Conservation (phyloP, 2,888 invertebrate species). For the Parelbella ahira region DNA sequence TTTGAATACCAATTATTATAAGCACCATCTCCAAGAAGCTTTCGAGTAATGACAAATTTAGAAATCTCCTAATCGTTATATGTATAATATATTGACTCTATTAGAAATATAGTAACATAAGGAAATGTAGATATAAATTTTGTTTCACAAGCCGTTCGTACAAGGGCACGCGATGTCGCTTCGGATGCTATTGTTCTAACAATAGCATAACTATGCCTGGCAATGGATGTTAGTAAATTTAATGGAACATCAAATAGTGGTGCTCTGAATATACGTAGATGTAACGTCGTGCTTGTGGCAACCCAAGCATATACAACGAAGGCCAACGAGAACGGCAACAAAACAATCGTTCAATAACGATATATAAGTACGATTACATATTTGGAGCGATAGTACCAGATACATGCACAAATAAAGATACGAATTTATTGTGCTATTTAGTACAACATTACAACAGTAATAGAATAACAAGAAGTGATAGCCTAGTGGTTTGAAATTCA, state of each 20-base stretch:
- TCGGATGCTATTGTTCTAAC: slow-evolving; percentile 53
- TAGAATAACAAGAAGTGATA: too few species aligned
- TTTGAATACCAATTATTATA: slow-evolving; percentile 24
- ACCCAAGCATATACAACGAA: slow-evolving; percentile 38
- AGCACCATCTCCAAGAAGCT: too few species aligned
- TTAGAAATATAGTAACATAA: too few species aligned
- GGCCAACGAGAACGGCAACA: slow-evolving; percentile 37
- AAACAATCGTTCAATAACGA: slow-evolving; percentile 18
- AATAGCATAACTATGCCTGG: slow-evolving; percentile 49
- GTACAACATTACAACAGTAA: too few species aligned
- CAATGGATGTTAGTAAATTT: slow-evolving; percentile 44
- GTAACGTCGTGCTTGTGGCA: slow-evolving; percentile 44
- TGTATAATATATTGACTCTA: too few species aligned
- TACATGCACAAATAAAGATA: neutral
- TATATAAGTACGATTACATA: slow-evolving; percentile 12
- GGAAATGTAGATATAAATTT: too few species aligned
- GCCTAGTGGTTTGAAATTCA: too few species aligned
- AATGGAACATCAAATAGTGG: slow-evolving; percentile 39
- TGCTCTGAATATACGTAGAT: slow-evolving; percentile 36
- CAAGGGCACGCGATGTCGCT: slow-evolving; percentile 34
- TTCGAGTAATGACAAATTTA: too few species aligned
- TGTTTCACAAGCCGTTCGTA: slow-evolving; percentile 8
- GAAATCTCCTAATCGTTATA: too few species aligned
- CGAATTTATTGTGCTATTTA: too few species aligned
- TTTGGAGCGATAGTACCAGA: slow-evolving; percentile 3